These are phyloP conservation scores for Diceros bicornis DNA, from an alignment of 2,797 vertebrate genomes.

Conservation along the genomic window DNA sequence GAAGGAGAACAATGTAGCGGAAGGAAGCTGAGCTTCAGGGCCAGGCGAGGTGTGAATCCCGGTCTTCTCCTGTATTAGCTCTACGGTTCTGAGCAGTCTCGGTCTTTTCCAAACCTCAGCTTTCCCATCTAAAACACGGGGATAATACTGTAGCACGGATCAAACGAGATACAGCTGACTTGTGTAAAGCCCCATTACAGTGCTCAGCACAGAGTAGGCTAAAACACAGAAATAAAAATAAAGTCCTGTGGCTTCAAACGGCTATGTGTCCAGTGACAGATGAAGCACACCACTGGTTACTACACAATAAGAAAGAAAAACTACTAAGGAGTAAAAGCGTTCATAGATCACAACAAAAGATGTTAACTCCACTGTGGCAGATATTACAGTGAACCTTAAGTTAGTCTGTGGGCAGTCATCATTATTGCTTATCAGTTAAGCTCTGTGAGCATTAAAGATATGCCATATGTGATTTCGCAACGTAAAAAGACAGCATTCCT, in stretches of 20 bases:
- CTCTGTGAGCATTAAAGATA: not conserved
- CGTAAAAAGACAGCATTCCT: slow-evolving; percentile 40
- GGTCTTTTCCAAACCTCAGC: not conserved
- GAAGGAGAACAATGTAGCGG: not conserved
- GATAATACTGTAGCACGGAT: not conserved
- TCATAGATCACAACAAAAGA: not conserved
- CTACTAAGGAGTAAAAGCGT: not conserved
- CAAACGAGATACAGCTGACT: not conserved
- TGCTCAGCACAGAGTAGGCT: not conserved
- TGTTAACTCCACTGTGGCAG: not conserved
- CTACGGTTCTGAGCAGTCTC: not conserved
- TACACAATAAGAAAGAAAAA: not conserved
- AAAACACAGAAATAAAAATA: not conserved
- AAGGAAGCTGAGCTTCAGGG: not conserved
- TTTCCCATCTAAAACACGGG: not conserved
- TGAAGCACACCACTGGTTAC: not conserved
- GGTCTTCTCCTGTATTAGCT: not conserved
- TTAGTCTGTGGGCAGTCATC: not conserved
- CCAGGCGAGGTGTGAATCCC: not conserved
- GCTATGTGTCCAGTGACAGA: not conserved
- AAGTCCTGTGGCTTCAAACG: not conserved
- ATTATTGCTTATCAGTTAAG: slow-evolving; percentile 44
- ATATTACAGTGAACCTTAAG: slow-evolving; percentile 1
- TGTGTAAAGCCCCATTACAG: not conserved
- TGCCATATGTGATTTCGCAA: not conserved